Base-by-base conservation (phyloP, 2,888 invertebrate species). In the Odontocolon sp. region DNA sequence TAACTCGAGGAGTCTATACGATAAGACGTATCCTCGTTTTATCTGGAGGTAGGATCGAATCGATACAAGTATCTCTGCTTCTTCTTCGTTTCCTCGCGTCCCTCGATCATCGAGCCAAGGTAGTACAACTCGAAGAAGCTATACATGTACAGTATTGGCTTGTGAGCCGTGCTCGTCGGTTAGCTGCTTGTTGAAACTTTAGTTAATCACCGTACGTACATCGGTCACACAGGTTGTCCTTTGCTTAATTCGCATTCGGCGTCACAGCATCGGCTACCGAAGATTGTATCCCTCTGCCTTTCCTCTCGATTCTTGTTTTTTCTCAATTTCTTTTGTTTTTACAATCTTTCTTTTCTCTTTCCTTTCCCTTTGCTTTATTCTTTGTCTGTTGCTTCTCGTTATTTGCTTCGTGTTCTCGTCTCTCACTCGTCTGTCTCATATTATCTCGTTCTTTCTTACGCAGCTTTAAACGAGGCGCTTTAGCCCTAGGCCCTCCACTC, bases 131-230 rank as follows among this genome's bases (percentile, higher is more conserved):
- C 47, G 47, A 26, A 26, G 47, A n/a, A 26, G 6, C 23, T 3
- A n/a, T n/a, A n/a, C 50, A 6, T 28, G 81, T 78, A 76, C 80
- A 18, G 45, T 21, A 71, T 18, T 54, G 26, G 28, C 42, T 18
- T 23, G 2, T 31, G n/a, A 33, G 28, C 6, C 31, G 47, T 38
- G 16, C 28, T 26, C 47, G 50, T 63, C 63, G 47, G 47, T 64
- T 14, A 50, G 63, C 74, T 79, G 86, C 89, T 88, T 89, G 89
- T 89, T 89, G 87, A 89, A 89, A 86, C 87, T 86, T 87, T 83
- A 88, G 87, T 89, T 88, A 89, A 89, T 89, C 89, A 88, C 84
- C 84, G 82, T 79, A 82, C 80, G 86, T 87, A 89, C 89, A 88
- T 88, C 86, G 88, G 85, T 89, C 88, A 87, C 89, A 87, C 89